These are phyloP conservation scores for Scrobipalpa atriplicella DNA, from an alignment of 2,888 invertebrate genomes.

Conservation along the genomic window DNA sequence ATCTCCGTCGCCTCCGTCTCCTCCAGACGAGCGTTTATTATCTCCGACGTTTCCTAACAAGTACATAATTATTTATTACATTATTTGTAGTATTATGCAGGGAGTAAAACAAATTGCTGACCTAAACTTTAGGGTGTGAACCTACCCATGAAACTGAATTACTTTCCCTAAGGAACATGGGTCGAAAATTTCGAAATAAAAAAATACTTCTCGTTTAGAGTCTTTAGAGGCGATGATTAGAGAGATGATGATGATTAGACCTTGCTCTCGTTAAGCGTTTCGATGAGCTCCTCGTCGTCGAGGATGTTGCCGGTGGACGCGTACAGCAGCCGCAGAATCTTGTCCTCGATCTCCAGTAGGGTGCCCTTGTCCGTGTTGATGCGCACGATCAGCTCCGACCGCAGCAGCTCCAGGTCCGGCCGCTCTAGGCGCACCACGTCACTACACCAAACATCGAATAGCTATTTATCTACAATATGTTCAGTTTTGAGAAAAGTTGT, in stretches of 20 bases:
- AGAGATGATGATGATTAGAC: constrained; percentile 51
- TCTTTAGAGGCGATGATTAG: too few species aligned
- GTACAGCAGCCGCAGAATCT: constrained; percentile 92
- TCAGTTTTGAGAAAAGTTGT: too few species aligned
- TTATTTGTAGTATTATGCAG: too few species aligned
- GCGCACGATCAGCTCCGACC: constrained; percentile 91
- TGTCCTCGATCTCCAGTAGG: constrained; percentile 93
- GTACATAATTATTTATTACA: too few species aligned
- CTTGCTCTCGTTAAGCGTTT: constrained; percentile 94
- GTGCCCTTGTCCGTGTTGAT: constrained; percentile 94
- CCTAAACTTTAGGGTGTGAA: too few species aligned
- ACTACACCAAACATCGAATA: constrained; percentile 69
- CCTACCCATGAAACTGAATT: too few species aligned
- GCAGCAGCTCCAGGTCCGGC: constrained; percentile 92
- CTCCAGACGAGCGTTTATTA: constrained; percentile 93
- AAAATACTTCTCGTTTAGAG: too few species aligned
- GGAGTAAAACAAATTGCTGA: too few species aligned
- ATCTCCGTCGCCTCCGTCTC: constrained; percentile 95
- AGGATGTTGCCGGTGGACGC: constrained; percentile 94
- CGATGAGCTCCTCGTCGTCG: constrained; percentile 96
- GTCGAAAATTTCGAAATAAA: too few species aligned
- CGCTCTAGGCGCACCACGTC: constrained; percentile 95
- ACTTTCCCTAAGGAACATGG: too few species aligned
- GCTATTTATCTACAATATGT: too few species aligned
- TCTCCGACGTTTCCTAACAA: constrained; percentile 91